A percentile compares a stretch with the other conserved stretches of the same genome.
phyloP scores from a whole-genome alignment of 2,888 invertebrate species.

The Glaucopsyche alexis region DNA sequence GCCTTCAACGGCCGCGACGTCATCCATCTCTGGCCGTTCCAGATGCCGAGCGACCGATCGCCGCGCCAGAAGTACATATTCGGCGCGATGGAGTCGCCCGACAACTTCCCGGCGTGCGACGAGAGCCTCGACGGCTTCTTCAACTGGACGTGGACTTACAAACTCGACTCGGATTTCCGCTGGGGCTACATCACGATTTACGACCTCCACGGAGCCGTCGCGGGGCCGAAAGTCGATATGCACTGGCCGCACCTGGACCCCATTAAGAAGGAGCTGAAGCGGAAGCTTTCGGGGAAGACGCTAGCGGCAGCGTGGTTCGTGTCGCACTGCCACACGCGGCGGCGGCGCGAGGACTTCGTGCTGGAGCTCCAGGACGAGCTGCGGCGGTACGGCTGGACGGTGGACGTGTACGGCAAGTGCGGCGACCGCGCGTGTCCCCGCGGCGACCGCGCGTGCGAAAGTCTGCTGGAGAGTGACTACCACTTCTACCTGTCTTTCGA shows the following conservation, averaged over 20 bases:
- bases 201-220: constrained; percentile 38
- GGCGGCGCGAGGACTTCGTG: constrained; percentile 40
- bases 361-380: constrained; percentile 38
- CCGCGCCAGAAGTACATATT: constrained; percentile 57
- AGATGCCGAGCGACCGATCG: constrained; percentile 42
- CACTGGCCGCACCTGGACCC: constrained; percentile 42
- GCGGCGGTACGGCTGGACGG: constrained; percentile 35
- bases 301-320: constrained; percentile 49
- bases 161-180: constrained; percentile 43
- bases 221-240: constrained; percentile 43
- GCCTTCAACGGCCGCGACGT: constrained; percentile 41
- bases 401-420: constrained; percentile 47
- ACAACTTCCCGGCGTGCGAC: constrained; percentile 50
- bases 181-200: constrained; percentile 44
- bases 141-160: constrained; percentile 50
- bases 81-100: constrained; percentile 55
- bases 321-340: constrained; percentile 44
- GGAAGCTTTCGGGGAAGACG: constrained; percentile 42
- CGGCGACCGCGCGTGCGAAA: constrained; percentile 36
- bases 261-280: constrained; percentile 39
- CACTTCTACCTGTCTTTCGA: constrained; percentile 49
- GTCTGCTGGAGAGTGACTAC: constrained; percentile 43
- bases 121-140: constrained; percentile 45
- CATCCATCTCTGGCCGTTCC: constrained; percentile 35
- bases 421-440: constrained; percentile 41